Base-by-base conservation (phyloP, 2,797 vertebrate species). In the Ibycter americanus region DNA sequence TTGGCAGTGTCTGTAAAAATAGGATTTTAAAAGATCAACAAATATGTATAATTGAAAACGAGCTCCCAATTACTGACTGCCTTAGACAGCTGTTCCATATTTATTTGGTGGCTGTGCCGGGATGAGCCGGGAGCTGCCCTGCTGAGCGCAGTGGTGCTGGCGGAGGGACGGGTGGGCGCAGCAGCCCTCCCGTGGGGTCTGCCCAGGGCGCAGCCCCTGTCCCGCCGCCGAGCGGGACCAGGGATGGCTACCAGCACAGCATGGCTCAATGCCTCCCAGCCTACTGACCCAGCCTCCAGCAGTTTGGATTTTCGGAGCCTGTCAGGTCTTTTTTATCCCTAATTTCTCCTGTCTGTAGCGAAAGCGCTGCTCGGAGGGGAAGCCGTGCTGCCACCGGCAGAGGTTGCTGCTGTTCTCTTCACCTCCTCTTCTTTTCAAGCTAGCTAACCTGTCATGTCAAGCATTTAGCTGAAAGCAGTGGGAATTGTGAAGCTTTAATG, bases 401-500 rank as follows among this genome's bases (percentile, higher is more conserved):
- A 96, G 96, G 96, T 73, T 92, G 94, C 94, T 95, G 78, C 84
- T 87, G 92, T 87, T 80, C 90, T 66, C 77, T 73, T 87, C 76
- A 72, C 94, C 59, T 82, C 83, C 89, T 93, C 83, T 70, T 89
- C 82, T 56, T 46, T 38, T 31, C 63, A 55, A 80, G 63, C 54
- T 56, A 88, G 93, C 72, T 97, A 93, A 96, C 94, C 94, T 97
- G 96, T 95, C 94, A 97, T 77, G 93, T 97, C 96, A 97, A 89
- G 86, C 44, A 1, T 83, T 96, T 94, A 96, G 92, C 95, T 97
- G 97, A 96, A 97, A 92, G 93, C 97, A 68, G 87, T 96, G 96
- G 96, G 96, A 97, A 97, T 97, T 96, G 95, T 88, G 95, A 96
- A 96, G 96, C 94, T 96, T 96, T 98, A 96, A 97, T 97, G 96